Conservation (phyloP, 2,113 vertebrate species). For the Clarias gariepinus region DNA sequence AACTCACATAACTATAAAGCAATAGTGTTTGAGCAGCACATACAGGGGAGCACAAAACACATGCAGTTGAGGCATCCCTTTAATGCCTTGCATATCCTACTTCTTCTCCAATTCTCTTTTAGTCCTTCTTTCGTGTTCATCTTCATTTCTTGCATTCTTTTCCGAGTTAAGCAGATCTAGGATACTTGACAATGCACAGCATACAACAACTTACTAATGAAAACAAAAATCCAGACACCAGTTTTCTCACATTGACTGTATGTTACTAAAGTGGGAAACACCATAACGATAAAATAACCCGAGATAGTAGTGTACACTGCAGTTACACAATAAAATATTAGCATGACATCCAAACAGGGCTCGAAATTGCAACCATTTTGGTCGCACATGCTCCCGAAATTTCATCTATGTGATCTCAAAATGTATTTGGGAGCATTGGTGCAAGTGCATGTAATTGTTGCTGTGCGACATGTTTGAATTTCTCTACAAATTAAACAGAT, state of each 20-base stretch:
- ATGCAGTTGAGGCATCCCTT: background rate
- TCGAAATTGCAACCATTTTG: too few species aligned
- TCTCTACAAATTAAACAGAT: too few species aligned
- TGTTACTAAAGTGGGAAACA: background rate
- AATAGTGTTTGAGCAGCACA: background rate
- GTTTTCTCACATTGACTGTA: background rate
- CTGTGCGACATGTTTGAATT: too few species aligned
- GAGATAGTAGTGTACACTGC: background rate
- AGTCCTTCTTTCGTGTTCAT: background rate
- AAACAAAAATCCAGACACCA: background rate
- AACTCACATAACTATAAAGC: background rate
- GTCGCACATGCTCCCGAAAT: too few species aligned
- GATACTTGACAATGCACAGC: background rate
- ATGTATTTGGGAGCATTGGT: too few species aligned
- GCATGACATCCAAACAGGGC: too few species aligned
- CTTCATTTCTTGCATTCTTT: background rate
- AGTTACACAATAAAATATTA: conserved; percentile 9
- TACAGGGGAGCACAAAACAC: background rate
- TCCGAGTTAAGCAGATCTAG: background rate
- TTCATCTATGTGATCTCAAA: too few species aligned
- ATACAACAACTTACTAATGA: background rate
- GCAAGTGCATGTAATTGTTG: too few species aligned
- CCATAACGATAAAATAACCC: background rate
- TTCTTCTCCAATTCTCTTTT: background rate
- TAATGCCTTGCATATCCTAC: background rate